Evolutionary conservation across 2,797 vertebrate species (phyloP).

Genomic region (Sebastes cheni): DNA sequence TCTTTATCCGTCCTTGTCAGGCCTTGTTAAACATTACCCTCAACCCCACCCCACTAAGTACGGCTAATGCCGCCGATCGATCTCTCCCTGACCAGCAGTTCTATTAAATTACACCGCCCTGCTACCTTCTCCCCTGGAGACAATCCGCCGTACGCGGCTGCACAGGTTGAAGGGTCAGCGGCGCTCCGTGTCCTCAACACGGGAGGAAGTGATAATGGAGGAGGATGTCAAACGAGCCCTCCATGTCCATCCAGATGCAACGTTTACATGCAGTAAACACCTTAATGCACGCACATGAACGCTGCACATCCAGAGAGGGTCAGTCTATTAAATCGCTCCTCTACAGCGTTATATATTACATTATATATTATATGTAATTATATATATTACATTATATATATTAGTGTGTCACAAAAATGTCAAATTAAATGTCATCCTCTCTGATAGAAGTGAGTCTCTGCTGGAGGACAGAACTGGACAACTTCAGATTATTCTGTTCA

Average conservation of each 20-base stretch:
- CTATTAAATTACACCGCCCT: conserved; percentile 55
- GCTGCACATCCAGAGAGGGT: neutral
- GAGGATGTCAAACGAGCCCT: neutral
- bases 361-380: no score
- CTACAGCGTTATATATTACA: conserved; percentile 7
- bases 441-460: conserved; percentile 23
- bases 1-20: conserved; percentile 54
- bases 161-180: conserved; percentile 20
- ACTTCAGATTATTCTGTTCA: neutral
- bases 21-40: conserved; percentile 54
- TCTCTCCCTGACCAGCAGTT: conserved; percentile 35
- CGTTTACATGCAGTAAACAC: neutral
- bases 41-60: conserved; percentile 33
- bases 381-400: neutral
- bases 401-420: conserved; percentile 26
- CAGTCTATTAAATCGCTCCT: conserved; percentile 25
- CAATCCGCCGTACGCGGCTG: neutral
- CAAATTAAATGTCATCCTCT: conserved; percentile 32
- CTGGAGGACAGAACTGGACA: neutral
- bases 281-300: neutral
- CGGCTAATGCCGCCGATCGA: conserved; percentile 49
- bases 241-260: neutral
- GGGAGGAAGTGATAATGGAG: conserved; percentile 5
- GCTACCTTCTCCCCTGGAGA: conserved; percentile 1
- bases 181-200: neutral